Conservation (phyloP, 2,797 vertebrate species). For the Thripadectes ignobilis region DNA sequence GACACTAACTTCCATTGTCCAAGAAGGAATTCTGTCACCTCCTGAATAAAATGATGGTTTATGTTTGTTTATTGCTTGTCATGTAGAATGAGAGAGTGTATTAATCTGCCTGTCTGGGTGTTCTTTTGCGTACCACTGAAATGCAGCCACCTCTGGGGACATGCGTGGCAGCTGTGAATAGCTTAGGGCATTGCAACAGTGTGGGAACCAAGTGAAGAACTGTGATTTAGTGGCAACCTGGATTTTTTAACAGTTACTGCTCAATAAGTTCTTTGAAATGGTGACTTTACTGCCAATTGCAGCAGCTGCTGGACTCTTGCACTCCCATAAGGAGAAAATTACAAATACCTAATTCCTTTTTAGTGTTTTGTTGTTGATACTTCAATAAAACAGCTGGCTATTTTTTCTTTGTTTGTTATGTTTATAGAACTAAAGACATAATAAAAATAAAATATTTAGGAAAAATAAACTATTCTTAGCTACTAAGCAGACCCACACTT, state of each 20-base stretch:
- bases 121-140: conserved; percentile 22
- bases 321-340: conserved; percentile 40
- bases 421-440: not conserved
- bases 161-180: conserved; percentile 38
- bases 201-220: conserved; percentile 53
- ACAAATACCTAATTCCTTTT: conserved; percentile 32
- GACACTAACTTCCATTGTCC: not conserved
- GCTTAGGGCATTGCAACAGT: conserved; percentile 33
- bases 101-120: conserved; percentile 12
- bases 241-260: conserved; percentile 44
- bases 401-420: not conserved
- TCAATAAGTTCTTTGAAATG: conserved; percentile 58
- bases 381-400: not conserved
- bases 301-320: conserved; percentile 44
- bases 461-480: not conserved
- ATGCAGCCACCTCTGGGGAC: conserved; percentile 61
- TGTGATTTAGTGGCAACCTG: conserved; percentile 55
- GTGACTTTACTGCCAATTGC: conserved; percentile 48
- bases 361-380: not conserved
- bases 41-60: conserved; percentile 4
- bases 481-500: not conserved
- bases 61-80: conserved; percentile 28
- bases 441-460: not conserved
- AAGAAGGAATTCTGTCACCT: conserved; percentile 14
- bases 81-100: not conserved